These are phyloP conservation scores for Eospalax fontanierii DNA, from an alignment of 2,797 vertebrate genomes.

Conservation along the genomic window DNA sequence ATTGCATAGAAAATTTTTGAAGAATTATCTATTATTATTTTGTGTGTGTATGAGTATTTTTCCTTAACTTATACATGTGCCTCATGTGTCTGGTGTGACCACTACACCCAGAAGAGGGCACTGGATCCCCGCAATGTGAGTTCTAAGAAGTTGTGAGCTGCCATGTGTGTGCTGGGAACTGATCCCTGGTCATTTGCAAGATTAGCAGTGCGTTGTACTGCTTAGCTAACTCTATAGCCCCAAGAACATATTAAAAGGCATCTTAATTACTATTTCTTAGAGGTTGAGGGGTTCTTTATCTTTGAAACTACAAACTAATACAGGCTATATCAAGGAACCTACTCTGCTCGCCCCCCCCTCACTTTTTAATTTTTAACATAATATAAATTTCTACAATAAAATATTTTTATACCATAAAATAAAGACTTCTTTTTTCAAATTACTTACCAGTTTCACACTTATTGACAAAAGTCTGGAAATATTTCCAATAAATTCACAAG, in stretches of 20 bases:
- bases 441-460: neutral
- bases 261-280: neutral
- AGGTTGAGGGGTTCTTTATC: neutral
- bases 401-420: neutral
- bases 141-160: too few relatives aligned
- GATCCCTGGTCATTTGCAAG: neutral
- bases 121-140: too few relatives aligned
- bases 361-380: neutral
- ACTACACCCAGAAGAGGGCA: too few relatives aligned
- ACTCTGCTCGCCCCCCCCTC: neutral
- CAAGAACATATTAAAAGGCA: neutral
- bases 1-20: neutral
- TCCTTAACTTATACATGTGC: too few relatives aligned
- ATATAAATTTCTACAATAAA: neutral
- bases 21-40: neutral
- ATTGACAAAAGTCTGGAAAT: neutral
- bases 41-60: too few relatives aligned
- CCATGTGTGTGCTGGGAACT: too few relatives aligned
- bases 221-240: too few relatives aligned
- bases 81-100: too few relatives aligned
- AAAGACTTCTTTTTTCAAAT: neutral
- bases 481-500: neutral
- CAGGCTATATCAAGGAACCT: neutral
- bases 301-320: conserved; percentile 10
- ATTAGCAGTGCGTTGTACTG: too few relatives aligned